Conservation (phyloP, 92 coral and sea anemone species). For the Meandrina meandrites region DNA sequence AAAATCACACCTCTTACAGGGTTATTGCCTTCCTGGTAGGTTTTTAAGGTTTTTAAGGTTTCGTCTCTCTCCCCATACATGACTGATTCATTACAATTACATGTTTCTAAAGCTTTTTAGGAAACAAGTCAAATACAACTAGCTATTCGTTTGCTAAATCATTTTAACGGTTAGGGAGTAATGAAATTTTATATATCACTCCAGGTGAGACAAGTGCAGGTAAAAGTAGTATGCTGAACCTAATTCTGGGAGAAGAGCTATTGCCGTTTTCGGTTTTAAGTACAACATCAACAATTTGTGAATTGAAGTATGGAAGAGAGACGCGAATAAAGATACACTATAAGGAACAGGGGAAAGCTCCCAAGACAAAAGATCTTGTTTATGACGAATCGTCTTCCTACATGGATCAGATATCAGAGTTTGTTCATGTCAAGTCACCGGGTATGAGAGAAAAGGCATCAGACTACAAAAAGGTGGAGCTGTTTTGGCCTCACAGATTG, state of each 20-base stretch:
- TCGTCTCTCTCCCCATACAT: too few relatives aligned
- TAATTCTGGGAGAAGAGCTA: conserved; percentile 50
- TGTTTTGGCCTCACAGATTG: conserved; percentile 50
- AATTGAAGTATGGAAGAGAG: conserved; percentile 35
- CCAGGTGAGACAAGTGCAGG: conserved; percentile 56
- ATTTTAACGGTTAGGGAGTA: not conserved
- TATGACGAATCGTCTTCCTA: conserved; percentile 14
- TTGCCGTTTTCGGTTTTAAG: conserved; percentile 39
- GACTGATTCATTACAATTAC: too few relatives aligned
- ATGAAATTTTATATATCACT: not conserved
- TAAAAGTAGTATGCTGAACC: conserved; percentile 54
- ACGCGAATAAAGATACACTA: conserved; percentile 17
- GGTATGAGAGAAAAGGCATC: conserved; percentile 35
- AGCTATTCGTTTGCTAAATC: too few relatives aligned
- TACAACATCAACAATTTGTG: conserved; percentile 47
- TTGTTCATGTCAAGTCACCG: conserved; percentile 22
- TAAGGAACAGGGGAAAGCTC: not conserved
- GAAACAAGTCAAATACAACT: too few relatives aligned
- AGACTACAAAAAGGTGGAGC: conserved; percentile 37
- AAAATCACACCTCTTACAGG: too few relatives aligned
- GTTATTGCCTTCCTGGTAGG: too few relatives aligned
- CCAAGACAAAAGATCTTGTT: not conserved
- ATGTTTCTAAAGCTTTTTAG: too few relatives aligned
- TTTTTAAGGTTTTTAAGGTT: too few relatives aligned
- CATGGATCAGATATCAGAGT: conserved; percentile 39